Percentiles rank a stretch among this genome's conserved stretches.
Evolutionary conservation across 2,113 vertebrate species (phyloP).

Genomic region (Petrocephalus microphthalmus): DNA sequence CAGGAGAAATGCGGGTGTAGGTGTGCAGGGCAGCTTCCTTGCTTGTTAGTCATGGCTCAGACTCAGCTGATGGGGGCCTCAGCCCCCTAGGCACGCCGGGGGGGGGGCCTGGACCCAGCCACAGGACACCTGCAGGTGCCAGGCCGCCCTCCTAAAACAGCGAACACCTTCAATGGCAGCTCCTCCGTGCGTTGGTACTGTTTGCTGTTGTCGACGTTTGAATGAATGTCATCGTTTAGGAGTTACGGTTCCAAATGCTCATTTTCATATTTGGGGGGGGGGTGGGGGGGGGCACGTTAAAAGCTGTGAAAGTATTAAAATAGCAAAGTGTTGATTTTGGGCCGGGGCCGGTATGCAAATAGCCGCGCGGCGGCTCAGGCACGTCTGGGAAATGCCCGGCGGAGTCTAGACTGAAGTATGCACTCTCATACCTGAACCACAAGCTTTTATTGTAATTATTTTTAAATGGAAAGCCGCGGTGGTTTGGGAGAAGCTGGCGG

Average conservation of each 20-base stretch:
- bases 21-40: background rate
- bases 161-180: background rate
- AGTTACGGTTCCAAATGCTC: background rate
- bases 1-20: background rate
- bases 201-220: background rate
- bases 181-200: background rate
- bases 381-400: conserved; percentile 43
- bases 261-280: background rate
- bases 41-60: background rate
- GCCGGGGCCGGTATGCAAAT: conserved; percentile 34
- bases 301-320: conserved; percentile 24
- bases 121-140: background rate
- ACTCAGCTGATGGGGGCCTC: background rate
- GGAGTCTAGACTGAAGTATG: conserved; percentile 60
- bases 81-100: background rate
- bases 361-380: conserved; percentile 32
- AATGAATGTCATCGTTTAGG: background rate
- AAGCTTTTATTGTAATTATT: conserved; percentile 43
- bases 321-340: conserved; percentile 23
- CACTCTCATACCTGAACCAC: conserved; percentile 42
- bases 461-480: conserved; percentile 37
- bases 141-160: background rate
- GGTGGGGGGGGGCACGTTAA: background rate
- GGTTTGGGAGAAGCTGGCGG: conserved; percentile 36
- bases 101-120: background rate